Conservation (phyloP, 1,140 invertebrate genomes). For the Drosophila malerkotliana region DNA sequence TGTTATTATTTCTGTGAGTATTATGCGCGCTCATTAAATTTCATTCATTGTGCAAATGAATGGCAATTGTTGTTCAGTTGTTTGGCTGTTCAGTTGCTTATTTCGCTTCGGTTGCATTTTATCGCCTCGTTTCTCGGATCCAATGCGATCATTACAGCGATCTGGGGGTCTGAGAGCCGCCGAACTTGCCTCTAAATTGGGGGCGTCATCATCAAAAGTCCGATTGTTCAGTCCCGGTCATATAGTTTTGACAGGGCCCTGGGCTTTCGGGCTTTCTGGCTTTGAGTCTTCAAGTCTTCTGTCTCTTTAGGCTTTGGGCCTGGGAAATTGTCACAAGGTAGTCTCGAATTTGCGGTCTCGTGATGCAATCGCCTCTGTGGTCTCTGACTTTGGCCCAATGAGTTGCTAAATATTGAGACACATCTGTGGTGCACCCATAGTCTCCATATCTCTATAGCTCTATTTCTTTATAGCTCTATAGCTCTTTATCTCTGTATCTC, state of each 20-base stretch:
- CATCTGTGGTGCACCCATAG: not conserved
- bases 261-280: not conserved
- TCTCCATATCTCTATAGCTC: not conserved
- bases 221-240: slow-evolving; percentile 23
- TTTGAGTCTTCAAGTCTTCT: not conserved
- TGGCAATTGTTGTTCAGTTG: slow-evolving; percentile 54
- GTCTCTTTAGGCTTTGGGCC: not conserved
- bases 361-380: slow-evolving; percentile 39
- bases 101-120: slow-evolving; percentile 35
- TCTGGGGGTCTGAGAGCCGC: slow-evolving; percentile 14
- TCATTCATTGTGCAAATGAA: slow-evolving; percentile 73
- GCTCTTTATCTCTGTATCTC: not conserved
- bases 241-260: slow-evolving; percentile 17
- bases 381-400: slow-evolving; percentile 37
- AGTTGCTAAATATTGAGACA: slow-evolving; percentile 33
- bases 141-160: slow-evolving; percentile 22
- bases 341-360: slow-evolving; percentile 15
- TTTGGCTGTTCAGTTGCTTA: slow-evolving; percentile 4
- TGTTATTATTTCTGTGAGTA: slow-evolving; percentile 46
- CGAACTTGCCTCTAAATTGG: slow-evolving; percentile 23
- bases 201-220: slow-evolving; percentile 31
- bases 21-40: slow-evolving; percentile 59
- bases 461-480: not conserved
- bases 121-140: slow-evolving; percentile 45
- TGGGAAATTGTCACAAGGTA: slow-evolving; percentile 47